Evolutionary conservation across 2,888 invertebrate genomes (phyloP), one percentile per base, ranked within the genome.

Genomic region (Dynastes maya): DNA sequence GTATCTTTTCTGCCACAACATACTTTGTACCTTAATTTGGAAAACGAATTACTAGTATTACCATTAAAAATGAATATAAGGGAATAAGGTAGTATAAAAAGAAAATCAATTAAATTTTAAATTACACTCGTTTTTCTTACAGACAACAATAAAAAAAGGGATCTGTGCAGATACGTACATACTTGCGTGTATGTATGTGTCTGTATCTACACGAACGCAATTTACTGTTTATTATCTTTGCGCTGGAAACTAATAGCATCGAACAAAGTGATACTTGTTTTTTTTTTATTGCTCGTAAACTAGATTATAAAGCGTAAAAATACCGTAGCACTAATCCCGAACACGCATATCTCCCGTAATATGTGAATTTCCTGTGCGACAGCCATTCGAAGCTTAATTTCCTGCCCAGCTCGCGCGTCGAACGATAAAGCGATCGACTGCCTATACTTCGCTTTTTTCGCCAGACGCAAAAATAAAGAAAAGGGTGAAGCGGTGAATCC

Each of bases 291-390:
- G 78, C 78, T 37, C 78, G 45, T 75, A 75, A 78, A 78, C 78
- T 78, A 55, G 68, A 78, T 78, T 78, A 76, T 67, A 75, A 72
- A 72, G 71, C 71, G 64, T 78, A 71, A 78, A 78, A 78, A 78
- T 72, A 72, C 64, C 72, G 51, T 78, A 71, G 64, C 79, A 77
- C 79, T 80, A 80, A 80, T 82, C 76, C 72, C 58, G 58, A 79
- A 78, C 81, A 82, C 82, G 81, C 81, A 82, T 80, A 78, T 81
- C 77, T 80, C 72, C 71, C 61, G 79, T 79, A 82, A 82, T 83
- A 83, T 82, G 82, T 82, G 83, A 83, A 84, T 84, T 84, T 84
- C 84, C 84, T 82, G 82, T 79, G 77, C 82, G 81, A 83, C 83
- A 81, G 81, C 82, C 80, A 81, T 81, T 81, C 82, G 81, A 80